Evolutionary conservation across 2,113 vertebrate species (phyloP).

Genomic region (Acanthisitta chloris): DNA sequence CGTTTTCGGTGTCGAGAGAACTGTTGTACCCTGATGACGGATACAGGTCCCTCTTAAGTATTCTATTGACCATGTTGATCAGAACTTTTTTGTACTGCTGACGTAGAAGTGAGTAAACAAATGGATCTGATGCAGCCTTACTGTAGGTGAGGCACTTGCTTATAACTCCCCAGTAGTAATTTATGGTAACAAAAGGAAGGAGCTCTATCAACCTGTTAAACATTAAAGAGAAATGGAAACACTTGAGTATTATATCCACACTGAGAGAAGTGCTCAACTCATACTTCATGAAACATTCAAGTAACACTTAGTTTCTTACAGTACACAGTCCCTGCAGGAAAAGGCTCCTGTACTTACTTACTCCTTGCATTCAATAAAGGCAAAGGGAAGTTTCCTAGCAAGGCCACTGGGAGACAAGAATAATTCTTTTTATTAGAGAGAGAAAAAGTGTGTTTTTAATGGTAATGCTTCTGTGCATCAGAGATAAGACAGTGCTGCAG

Average conservation of each 20-base stretch:
- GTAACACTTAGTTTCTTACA: not conserved
- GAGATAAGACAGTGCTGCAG: not conserved
- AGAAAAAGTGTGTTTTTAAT: not conserved
- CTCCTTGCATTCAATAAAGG: not conserved
- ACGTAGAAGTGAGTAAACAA: constrained; percentile 79
- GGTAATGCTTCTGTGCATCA: not conserved
- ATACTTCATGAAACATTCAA: constrained; percentile 35
- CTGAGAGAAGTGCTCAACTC: not conserved
- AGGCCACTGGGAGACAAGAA: not conserved
- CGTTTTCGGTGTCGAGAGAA: constrained; percentile 76
- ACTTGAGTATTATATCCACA: not conserved
- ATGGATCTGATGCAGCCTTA: constrained; percentile 79
- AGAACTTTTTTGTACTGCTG: constrained; percentile 80
- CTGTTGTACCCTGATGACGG: constrained; percentile 73
- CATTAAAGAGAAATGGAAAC: constrained; percentile 47
- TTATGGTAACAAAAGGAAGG: constrained; percentile 74
- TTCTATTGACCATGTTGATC: constrained; percentile 66
- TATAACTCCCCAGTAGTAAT: constrained; percentile 76
- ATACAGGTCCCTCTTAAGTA: constrained; percentile 73
- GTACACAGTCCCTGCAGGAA: not conserved
- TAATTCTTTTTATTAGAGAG: not conserved
- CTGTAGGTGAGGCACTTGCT: constrained; percentile 80
- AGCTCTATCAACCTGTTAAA: constrained; percentile 79
- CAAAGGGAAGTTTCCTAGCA: not conserved
- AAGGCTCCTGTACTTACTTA: not conserved